Evolutionary conservation across 2,113 vertebrate genomes (phyloP).

Genomic region (Neolamprologus longior): DNA sequence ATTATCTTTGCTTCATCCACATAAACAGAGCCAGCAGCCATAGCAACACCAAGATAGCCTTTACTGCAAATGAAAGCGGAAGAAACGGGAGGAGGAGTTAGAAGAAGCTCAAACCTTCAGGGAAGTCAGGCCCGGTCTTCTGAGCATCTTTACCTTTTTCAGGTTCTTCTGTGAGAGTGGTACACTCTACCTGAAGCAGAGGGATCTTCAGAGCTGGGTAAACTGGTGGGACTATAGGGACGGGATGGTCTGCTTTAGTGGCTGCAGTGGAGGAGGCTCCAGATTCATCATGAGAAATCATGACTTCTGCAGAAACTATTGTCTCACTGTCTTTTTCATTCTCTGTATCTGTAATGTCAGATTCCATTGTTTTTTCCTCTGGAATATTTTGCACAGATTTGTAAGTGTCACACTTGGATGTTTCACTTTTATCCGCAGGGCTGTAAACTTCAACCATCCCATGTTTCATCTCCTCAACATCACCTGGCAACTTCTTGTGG

Average conservation of each 20-base stretch:
- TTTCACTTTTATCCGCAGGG: not conserved
- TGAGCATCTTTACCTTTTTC: not conserved
- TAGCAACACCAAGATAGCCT: not conserved
- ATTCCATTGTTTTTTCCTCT: not conserved
- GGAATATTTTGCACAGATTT: not conserved
- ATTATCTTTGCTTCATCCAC: not conserved
- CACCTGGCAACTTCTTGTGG: not conserved
- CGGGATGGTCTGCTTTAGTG: accelerated
- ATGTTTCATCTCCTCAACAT: not conserved
- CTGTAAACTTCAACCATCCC: not conserved
- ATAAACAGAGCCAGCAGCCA: not conserved
- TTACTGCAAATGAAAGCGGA: not conserved
- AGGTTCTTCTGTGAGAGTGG: not conserved
- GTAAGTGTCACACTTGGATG: not conserved
- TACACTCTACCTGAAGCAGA: not conserved
- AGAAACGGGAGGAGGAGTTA: not conserved
- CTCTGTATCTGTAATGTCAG: not conserved
- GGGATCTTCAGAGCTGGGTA: not conserved
- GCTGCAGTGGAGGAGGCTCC: not conserved
- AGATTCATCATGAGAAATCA: not conserved
- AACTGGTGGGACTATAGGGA: not conserved
- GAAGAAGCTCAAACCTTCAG: slow-evolving; percentile 22
- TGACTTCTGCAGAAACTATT: not conserved
- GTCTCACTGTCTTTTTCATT: not conserved
- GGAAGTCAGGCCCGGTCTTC: not conserved